Evolutionary conservation across 2,797 vertebrate species (phyloP).

Genomic region (Alexandromys oeconomus): DNA sequence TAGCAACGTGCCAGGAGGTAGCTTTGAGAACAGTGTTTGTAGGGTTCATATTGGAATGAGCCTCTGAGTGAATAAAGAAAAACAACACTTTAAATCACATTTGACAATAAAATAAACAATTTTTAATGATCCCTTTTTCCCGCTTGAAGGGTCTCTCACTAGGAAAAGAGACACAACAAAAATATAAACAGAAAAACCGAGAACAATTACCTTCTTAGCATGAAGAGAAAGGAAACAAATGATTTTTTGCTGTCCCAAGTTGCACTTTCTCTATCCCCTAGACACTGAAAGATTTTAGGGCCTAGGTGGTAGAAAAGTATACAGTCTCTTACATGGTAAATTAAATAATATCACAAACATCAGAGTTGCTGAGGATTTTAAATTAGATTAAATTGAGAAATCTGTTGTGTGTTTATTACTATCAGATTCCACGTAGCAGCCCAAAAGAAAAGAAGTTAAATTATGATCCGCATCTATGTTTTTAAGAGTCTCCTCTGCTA

Average conservation of each 20-base stretch:
- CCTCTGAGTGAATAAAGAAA: slow-evolving; percentile 42
- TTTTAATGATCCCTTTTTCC: slow-evolving; percentile 65
- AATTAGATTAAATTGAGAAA: slow-evolving; percentile 21
- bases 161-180: slow-evolving; percentile 57
- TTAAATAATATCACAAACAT: not conserved
- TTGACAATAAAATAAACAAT: slow-evolving; percentile 68
- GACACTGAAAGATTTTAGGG: not conserved
- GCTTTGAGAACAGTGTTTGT: slow-evolving; percentile 21
- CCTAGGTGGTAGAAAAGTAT: not conserved
- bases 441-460: not conserved
- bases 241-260: not conserved
- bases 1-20: slow-evolving; percentile 43
- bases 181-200: slow-evolving; percentile 48
- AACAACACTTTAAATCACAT: slow-evolving; percentile 43
- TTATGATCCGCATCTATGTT: not conserved
- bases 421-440: not conserved
- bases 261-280: not conserved
- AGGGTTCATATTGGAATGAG: slow-evolving; percentile 6
- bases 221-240: not conserved
- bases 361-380: slow-evolving; percentile 3
- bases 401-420: not conserved
- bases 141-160: slow-evolving; percentile 52
- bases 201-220: slow-evolving; percentile 60
- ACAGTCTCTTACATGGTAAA: not conserved
- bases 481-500: not conserved